Conservation (phyloP, 64 coral and sea anemone genomes). For the Montipora foliosa region DNA sequence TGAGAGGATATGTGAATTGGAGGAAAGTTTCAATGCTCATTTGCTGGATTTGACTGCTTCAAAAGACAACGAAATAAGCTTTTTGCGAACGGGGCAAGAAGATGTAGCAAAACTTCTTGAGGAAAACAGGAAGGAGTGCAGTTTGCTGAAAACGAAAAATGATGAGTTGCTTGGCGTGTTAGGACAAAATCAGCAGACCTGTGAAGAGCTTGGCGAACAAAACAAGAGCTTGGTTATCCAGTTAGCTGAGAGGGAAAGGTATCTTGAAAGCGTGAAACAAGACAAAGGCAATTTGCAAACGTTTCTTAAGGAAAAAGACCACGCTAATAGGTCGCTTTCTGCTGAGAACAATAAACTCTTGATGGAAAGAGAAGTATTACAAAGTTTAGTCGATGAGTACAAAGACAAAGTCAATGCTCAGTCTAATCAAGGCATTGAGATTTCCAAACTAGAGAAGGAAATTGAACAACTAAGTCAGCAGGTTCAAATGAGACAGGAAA, state of each 20-base stretch:
- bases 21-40: conserved; percentile 75
- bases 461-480: conserved; percentile 44
- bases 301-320: conserved; percentile 56
- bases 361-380: conserved; percentile 58
- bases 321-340: conserved; percentile 23
- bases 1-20: conserved; percentile 63
- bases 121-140: conserved; percentile 70
- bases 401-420: conserved; percentile 37
- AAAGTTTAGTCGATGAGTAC: conserved; percentile 49
- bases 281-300: conserved; percentile 73
- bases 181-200: conserved; percentile 77
- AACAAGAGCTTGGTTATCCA: conserved; percentile 65
- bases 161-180: conserved; percentile 76
- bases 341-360: conserved; percentile 51
- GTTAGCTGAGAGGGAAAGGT: conserved; percentile 55
- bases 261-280: conserved; percentile 45
- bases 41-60: conserved; percentile 64
- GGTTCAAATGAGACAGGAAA: conserved; percentile 34
- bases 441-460: conserved; percentile 21
- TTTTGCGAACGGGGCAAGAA: conserved; percentile 68
- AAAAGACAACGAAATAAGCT: conserved; percentile 67
- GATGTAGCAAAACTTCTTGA: conserved; percentile 73
- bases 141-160: conserved; percentile 42
- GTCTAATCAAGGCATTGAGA: background rate
- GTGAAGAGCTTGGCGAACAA: conserved; percentile 50